phyloP scores from a whole-genome alignment of 35 echinoderm and acorn worm genomes.

The Apostichopus japonicus region DNA sequence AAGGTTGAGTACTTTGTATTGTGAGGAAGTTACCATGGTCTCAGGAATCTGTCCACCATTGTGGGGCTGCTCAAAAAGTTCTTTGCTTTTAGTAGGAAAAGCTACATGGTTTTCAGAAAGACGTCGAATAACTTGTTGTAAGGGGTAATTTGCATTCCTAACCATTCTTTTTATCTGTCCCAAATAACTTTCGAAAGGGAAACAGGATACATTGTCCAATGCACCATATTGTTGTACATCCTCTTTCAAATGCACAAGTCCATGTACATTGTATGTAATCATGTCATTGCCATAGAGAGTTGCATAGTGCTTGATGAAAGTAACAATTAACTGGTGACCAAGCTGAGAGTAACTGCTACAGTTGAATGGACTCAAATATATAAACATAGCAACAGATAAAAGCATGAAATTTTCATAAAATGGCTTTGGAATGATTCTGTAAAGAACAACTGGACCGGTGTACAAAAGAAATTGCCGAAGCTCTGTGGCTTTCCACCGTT shows the following conservation, averaged over 20 bases:
- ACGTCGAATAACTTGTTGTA: constrained; percentile 41
- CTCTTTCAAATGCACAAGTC: background rate
- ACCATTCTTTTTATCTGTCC: constrained; percentile 59
- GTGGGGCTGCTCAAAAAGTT: too few relatives aligned
- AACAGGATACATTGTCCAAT: too few relatives aligned
- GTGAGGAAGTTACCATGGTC: too few relatives aligned
- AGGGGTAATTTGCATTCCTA: constrained; percentile 48
- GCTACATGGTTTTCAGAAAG: too few relatives aligned
- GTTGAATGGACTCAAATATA: background rate
- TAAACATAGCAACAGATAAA: constrained; percentile 26
- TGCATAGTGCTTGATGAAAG: constrained; percentile 34
- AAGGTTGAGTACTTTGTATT: too few relatives aligned
- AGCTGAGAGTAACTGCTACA: background rate
- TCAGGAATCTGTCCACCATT: too few relatives aligned
- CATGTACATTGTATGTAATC: background rate
- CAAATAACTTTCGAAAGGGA: constrained; percentile 55
- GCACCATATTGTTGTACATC: too few relatives aligned
- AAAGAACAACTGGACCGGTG: constrained; percentile 43
- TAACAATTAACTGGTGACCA: constrained; percentile 29
- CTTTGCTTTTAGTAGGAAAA: too few relatives aligned
- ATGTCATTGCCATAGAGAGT: constrained; percentile 30
- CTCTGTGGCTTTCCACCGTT: constrained; percentile 44
- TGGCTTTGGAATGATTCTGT: background rate
- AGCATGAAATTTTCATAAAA: constrained; percentile 41
- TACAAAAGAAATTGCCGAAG: constrained; percentile 26